phyloP scores from a whole-genome alignment of 2,888 invertebrate genomes.

The Minunthozetes semirufus region DNA sequence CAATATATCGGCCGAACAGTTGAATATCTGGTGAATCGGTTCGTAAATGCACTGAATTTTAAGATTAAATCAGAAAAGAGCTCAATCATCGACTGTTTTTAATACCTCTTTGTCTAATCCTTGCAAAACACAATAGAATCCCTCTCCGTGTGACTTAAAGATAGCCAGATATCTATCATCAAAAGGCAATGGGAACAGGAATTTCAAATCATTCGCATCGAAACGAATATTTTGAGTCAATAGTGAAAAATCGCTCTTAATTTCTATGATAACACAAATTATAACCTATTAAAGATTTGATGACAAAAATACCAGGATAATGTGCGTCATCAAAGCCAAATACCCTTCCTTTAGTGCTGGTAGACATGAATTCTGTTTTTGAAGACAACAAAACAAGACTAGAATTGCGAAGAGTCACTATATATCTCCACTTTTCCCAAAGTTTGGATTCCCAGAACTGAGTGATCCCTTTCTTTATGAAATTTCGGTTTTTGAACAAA shows the following conservation, averaged over 20 bases:
- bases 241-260: background rate
- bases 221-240: background rate
- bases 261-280: background rate
- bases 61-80: background rate
- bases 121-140: constrained; percentile 6
- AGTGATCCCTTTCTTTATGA: background rate
- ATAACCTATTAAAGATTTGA: background rate
- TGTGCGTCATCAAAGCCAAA: background rate
- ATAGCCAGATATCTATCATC: background rate
- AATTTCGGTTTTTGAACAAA: background rate
- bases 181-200: background rate
- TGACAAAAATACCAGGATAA: background rate
- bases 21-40: constrained; percentile 2
- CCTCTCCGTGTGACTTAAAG: background rate
- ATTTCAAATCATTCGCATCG: background rate
- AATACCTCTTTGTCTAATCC: background rate
- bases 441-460: background rate
- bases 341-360: background rate
- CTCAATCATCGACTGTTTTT: background rate
- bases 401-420: background rate
- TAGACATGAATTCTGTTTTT: background rate
- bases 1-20: background rate
- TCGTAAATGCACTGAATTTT: background rate
- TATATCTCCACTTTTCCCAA: background rate
- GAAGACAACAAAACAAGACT: background rate